These are phyloP conservation scores for Apaloderma vittatum DNA, from an alignment of 2,113 vertebrate species.

Conservation along the genomic window DNA sequence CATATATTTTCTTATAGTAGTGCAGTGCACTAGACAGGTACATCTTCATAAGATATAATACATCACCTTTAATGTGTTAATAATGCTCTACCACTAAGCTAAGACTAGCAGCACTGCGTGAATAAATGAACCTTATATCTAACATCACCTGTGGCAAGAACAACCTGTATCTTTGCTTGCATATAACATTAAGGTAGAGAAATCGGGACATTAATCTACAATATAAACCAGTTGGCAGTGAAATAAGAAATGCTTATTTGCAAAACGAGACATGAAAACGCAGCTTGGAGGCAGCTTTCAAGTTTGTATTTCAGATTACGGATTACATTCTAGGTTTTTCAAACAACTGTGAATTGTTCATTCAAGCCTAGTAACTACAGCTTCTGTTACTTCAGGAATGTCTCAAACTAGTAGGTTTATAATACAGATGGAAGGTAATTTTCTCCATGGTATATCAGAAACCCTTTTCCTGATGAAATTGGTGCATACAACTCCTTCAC, in stretches of 20 bases:
- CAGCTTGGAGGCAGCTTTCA: not conserved
- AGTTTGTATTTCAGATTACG: not conserved
- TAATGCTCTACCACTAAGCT: not conserved
- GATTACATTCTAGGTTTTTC: not conserved
- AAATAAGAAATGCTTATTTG: not conserved
- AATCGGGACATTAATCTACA: not conserved
- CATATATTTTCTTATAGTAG: not conserved
- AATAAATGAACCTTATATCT: not conserved
- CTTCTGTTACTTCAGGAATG: not conserved
- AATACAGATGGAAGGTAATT: not conserved
- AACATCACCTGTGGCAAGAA: not conserved
- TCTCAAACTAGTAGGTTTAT: not conserved
- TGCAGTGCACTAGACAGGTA: not conserved
- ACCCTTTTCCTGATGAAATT: not conserved
- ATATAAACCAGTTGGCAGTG: not conserved
- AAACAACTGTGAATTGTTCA: not conserved
- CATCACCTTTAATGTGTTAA: not conserved
- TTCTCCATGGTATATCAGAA: not conserved
- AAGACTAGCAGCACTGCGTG: not conserved
- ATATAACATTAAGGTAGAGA: fast-evolving
- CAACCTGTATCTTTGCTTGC: not conserved
- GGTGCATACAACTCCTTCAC: not conserved
- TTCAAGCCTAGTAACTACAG: not conserved
- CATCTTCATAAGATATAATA: not conserved
- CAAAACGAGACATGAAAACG: not conserved